A percentile compares a stretch with the other conserved stretches of the same genome.
These are phyloP conservation scores for Erpobdella octoculata DNA, from an alignment of 2,888 invertebrate genomes.

Conservation along the genomic window DNA sequence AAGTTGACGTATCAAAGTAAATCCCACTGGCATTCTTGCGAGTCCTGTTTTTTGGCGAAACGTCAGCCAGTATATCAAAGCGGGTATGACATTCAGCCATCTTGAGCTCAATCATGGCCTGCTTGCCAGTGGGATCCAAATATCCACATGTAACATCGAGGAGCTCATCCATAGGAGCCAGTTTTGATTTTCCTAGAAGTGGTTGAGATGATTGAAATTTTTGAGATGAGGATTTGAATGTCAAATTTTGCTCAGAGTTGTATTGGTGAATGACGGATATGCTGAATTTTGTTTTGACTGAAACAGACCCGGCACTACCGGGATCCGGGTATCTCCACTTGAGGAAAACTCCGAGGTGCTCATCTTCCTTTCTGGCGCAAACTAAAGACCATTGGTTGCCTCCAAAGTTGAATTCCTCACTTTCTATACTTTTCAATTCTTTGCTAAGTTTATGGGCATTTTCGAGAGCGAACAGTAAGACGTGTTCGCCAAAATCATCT, in stretches of 20 bases:
- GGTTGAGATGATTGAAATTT: conserved; percentile 36
- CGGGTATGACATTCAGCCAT: conserved; percentile 31
- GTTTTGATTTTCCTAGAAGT: conserved; percentile 37
- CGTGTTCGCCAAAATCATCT: background rate
- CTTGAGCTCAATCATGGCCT: conserved; percentile 36
- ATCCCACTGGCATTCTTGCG: conserved; percentile 39
- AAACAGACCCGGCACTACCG: conserved; percentile 30
- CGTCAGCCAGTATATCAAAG: conserved; percentile 35
- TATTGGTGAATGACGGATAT: conserved; percentile 35
- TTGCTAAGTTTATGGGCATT: background rate
- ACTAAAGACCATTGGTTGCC: conserved; percentile 39
- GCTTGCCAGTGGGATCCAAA: conserved; percentile 37
- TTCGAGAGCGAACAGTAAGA: conserved; percentile 20
- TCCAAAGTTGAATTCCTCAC: conserved; percentile 37
- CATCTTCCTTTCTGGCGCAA: conserved; percentile 37
- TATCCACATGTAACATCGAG: conserved; percentile 35
- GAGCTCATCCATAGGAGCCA: conserved; percentile 33
- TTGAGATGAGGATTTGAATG: conserved; percentile 36
- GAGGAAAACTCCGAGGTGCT: conserved; percentile 38
- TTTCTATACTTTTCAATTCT: conserved; percentile 33
- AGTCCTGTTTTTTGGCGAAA: conserved; percentile 32
- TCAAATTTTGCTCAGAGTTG: conserved; percentile 32
- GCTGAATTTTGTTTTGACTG: conserved; percentile 36
- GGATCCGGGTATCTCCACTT: conserved; percentile 38
- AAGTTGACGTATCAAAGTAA: conserved; percentile 38